These are phyloP conservation scores for Microdon myrmicae DNA, from an alignment of 2,888 invertebrate species.

Conservation along the genomic window DNA sequence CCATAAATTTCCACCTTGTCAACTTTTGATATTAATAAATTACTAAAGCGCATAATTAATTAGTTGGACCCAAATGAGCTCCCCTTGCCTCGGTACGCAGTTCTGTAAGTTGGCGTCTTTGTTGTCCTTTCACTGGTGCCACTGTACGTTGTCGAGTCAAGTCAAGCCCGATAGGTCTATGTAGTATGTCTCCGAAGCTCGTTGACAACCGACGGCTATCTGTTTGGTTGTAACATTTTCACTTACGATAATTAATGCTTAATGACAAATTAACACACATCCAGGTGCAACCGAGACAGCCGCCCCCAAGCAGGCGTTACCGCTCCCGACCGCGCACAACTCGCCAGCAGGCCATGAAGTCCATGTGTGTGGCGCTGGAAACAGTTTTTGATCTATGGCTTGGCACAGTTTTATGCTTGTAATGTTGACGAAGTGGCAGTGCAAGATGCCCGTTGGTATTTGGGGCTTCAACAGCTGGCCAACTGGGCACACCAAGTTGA, in stretches of 20 bases:
- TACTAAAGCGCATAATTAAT: constrained; percentile 67
- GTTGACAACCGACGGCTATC: constrained; percentile 52
- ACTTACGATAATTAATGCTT: constrained; percentile 54
- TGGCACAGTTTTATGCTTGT: constrained; percentile 44
- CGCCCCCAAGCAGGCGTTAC: constrained; percentile 25
- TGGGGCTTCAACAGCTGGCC: background rate
- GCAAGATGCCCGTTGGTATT: background rate
- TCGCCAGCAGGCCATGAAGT: constrained; percentile 34
- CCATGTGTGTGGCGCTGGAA: constrained; percentile 37
- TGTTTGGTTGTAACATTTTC: constrained; percentile 53
- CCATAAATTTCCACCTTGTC: constrained; percentile 67
- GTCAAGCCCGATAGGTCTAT: constrained; percentile 32
- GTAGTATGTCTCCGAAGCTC: constrained; percentile 45
- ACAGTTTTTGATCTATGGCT: constrained; percentile 50
- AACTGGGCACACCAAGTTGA: background rate
- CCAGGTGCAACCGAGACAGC: constrained; percentile 46
- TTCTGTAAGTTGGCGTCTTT: constrained; percentile 34
- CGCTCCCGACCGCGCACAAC: constrained; percentile 6
- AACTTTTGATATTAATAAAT: constrained; percentile 67
- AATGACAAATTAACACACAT: constrained; percentile 54
- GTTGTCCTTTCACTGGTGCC: constrained; percentile 45
- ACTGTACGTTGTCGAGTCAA: constrained; percentile 21
- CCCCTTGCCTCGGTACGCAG: constrained; percentile 13
- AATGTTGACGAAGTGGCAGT: constrained; percentile 2
- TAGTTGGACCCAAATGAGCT: constrained; percentile 56